Evolutionary conservation across 2,113 vertebrate species (phyloP).

Genomic region (Clarias macrocephalus): DNA sequence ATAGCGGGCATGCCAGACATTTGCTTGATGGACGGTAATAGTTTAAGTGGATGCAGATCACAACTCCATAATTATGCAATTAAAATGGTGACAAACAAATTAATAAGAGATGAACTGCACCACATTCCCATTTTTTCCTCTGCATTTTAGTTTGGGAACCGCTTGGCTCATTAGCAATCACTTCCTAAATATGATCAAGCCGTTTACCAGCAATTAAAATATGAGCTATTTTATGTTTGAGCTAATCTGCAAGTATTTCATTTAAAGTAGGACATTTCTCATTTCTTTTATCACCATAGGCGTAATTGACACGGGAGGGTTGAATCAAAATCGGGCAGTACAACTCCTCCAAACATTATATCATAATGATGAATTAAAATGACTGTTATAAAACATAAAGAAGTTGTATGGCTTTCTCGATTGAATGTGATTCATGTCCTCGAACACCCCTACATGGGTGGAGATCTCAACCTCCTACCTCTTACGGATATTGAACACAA

Average conservation of each 20-base stretch:
- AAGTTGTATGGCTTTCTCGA: no score
- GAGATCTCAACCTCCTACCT: no score
- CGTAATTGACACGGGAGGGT: no score
- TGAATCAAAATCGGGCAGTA: no score
- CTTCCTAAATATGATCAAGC: constrained; percentile 14
- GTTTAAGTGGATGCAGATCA: constrained; percentile 32
- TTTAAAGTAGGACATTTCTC: not conserved
- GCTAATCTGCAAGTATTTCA: not conserved
- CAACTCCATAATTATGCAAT: constrained; percentile 37
- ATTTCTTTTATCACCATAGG: not conserved
- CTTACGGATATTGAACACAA: no score
- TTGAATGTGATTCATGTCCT: no score
- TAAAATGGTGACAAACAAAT: constrained; percentile 25
- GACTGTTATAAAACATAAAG: no score
- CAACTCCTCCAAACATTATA: no score
- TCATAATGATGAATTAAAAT: no score
- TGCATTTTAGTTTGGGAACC: constrained; percentile 13
- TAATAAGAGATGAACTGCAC: constrained; percentile 23
- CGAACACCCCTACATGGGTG: no score
- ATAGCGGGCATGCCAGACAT: not conserved
- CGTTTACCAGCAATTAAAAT: constrained; percentile 9
- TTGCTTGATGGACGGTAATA: constrained; percentile 10
- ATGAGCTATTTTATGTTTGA: not conserved
- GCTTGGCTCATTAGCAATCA: constrained; percentile 21
- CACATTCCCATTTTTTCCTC: not conserved